These are phyloP conservation scores for Anarhynchus alexandrinus DNA, from an alignment of 2,113 vertebrate genomes.

Conservation along the genomic window DNA sequence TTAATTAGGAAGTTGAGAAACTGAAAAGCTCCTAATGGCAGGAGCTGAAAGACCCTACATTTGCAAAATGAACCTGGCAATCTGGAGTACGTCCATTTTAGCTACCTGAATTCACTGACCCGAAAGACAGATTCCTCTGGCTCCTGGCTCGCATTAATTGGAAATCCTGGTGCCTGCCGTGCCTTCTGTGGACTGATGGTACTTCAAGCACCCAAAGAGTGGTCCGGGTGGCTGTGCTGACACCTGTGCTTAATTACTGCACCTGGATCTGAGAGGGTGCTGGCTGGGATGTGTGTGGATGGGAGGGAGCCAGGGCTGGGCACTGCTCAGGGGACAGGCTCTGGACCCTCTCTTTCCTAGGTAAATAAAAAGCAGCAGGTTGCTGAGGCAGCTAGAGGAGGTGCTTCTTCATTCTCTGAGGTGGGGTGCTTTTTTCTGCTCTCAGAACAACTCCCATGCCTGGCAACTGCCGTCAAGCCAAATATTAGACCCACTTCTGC, in stretches of 20 bases:
- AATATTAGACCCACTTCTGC: neutral
- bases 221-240: neutral
- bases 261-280: neutral
- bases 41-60: neutral
- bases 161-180: neutral
- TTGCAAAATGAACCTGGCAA: neutral
- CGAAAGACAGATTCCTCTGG: neutral
- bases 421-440: neutral
- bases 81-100: neutral
- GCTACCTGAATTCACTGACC: neutral
- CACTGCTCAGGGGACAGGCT: neutral
- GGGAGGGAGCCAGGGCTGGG: neutral
- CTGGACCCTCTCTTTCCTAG: neutral
- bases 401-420: neutral
- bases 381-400: neutral
- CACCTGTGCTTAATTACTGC: neutral
- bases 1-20: neutral
- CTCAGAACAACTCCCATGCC: neutral
- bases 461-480: neutral
- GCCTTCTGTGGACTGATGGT: no score
- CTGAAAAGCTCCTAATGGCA: neutral
- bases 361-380: neutral
- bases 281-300: neutral
- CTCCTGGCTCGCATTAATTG: rapidly evolving
- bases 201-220: neutral